Evolutionary conservation across 2,113 vertebrate genomes (phyloP), one percentile per base, ranked within the genome.

Genomic region (Chaenocephalus aceratus): DNA sequence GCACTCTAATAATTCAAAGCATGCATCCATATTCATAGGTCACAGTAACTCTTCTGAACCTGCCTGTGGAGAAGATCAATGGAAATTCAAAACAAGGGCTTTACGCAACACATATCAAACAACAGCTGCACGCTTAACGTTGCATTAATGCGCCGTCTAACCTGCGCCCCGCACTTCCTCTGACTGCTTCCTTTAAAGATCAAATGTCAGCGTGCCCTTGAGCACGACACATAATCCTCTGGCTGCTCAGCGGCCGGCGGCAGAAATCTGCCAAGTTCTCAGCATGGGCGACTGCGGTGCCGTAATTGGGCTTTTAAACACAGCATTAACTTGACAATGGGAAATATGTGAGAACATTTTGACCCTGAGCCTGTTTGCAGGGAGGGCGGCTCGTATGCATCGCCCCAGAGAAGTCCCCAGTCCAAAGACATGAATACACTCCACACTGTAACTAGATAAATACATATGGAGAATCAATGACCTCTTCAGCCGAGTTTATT

Each of bases 1-100:
- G 72, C 72, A 49, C 58, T 75, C 68, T 74, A 76, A 87, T 90
- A 79, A 87, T 89, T 92, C 86, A 89, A 88, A 92, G 86, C 88
- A 66, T 79, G 70, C 85, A 89, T 90, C 60, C 85, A 91, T 91
- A 91, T 91, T 92, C 87, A 92, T 87, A 63, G 83, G 75, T 82
- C 82, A 77, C 73, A 44, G 30, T 44, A 80, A 72, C 79, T 88
- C 85, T 60, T 89, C 73, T 90, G 82, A 90, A 89, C 79, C 84
- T 74, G 75, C 62, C 80, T 77, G 82, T 79, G 54, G 12, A 56
- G 68, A 87, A 88, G 77, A 89, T 93, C 79, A 92, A 90, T 89
- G 79, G 75, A 80, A 86, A 87, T 74, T 86, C 75, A 82, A 83
- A 90, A 86, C 61, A 77, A 82, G 67, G 63, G 78, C 78, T 80